Percentiles rank a stretch among this genome's conserved stretches.
Evolutionary conservation across 2,888 invertebrate genomes (phyloP).

Genomic region (Dolichopus griseipennis): DNA sequence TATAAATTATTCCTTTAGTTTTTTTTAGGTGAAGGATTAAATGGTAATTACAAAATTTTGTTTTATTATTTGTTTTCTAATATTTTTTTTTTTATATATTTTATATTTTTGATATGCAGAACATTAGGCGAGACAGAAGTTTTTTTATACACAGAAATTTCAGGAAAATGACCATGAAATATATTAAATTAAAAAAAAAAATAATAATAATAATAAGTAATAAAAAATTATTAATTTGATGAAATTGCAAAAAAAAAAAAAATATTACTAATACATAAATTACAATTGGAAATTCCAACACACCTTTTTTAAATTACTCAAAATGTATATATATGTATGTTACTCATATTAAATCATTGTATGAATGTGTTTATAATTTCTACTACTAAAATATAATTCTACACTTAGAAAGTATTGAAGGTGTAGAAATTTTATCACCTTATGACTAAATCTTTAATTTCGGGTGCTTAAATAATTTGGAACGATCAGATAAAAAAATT

Average conservation of each 20-base stretch:
- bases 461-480: too few relatives aligned
- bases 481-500: too few relatives aligned
- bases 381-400: too few relatives aligned
- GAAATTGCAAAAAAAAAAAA: neutral
- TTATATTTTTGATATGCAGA: neutral
- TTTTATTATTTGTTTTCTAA: neutral
- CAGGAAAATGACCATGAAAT: neutral
- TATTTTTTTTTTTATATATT: neutral
- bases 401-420: too few relatives aligned
- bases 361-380: too few relatives aligned
- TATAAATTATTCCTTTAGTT: too few relatives aligned
- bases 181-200: neutral
- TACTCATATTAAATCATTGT: too few relatives aligned
- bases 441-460: too few relatives aligned
- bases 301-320: neutral
- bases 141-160: neutral
- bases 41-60: neutral
- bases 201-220: neutral
- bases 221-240: neutral
- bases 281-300: neutral
- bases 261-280: neutral
- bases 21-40: constrained; percentile 4
- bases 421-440: too few relatives aligned
- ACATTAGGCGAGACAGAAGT: neutral
- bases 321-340: too few relatives aligned